phyloP scores from a whole-genome alignment of 2,113 vertebrate genomes.

The Promerops cafer region DNA sequence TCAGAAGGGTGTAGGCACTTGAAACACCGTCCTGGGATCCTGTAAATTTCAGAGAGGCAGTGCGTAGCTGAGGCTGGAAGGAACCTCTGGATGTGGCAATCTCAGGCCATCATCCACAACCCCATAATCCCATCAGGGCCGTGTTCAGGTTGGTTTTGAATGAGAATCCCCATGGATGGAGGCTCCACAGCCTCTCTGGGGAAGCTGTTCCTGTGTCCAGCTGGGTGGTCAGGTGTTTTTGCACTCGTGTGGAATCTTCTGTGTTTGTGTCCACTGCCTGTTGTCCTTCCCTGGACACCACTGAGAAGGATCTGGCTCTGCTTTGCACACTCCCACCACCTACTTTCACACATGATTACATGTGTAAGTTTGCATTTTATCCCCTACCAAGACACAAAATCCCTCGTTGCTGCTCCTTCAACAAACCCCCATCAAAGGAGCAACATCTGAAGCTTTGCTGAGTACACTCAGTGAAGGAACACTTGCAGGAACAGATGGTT shows the following conservation, averaged over 20 bases:
- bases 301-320: not conserved
- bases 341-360: not conserved
- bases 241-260: not conserved
- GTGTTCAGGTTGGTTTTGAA: rapidly evolving
- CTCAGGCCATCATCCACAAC: not conserved
- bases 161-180: not conserved
- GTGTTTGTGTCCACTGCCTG: not conserved
- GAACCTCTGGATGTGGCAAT: not conserved
- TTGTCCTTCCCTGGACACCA: not conserved
- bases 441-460: not conserved
- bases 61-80: rapidly evolving
- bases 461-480: not conserved
- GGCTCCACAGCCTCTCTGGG: not conserved
- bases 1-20: not conserved
- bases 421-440: not conserved
- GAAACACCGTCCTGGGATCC: not conserved
- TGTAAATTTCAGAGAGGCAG: not conserved
- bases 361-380: rapidly evolving
- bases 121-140: rapidly evolving
- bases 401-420: not conserved
- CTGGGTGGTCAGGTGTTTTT: rapidly evolving
- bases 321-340: not conserved
- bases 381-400: not conserved
- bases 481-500: not conserved
- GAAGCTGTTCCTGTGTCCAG: rapidly evolving